Evolutionary conservation across 2,797 vertebrate species (phyloP).

Genomic region (Tarsius wallacei): DNA sequence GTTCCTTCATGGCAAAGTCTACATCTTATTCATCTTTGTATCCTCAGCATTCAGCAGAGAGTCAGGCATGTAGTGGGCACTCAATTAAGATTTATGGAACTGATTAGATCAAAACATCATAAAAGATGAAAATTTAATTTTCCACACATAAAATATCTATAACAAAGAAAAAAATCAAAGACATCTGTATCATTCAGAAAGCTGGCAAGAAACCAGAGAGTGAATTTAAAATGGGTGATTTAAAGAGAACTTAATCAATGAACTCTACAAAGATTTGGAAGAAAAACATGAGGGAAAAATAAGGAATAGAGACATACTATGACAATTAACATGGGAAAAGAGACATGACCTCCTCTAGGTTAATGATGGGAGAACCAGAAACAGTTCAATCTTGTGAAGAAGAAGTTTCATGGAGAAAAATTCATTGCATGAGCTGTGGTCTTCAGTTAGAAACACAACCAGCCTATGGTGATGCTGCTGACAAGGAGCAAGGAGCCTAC

Average conservation of each 20-base stretch:
- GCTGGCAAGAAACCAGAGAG: background rate
- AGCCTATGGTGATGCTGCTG: background rate
- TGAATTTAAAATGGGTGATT: background rate
- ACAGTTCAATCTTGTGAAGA: background rate
- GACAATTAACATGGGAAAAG: background rate
- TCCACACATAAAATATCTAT: background rate
- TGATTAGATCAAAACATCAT: background rate
- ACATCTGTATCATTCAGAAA: background rate
- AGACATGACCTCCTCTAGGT: background rate
- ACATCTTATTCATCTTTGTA: background rate
- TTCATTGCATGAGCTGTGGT: background rate
- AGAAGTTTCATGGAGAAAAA: background rate
- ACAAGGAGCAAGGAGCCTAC: background rate
- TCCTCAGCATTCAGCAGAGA: background rate
- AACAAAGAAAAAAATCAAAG: background rate
- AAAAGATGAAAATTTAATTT: background rate
- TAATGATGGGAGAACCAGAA: background rate
- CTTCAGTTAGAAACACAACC: background rate
- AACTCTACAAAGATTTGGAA: background rate
- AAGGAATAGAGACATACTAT: background rate
- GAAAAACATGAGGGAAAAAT: background rate
- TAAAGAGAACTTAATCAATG: background rate
- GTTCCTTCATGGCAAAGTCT: background rate
- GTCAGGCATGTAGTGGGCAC: background rate
- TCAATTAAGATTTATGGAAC: background rate